These are phyloP conservation scores for Drosophila fungiperda DNA, from an alignment of 2,888 invertebrate species.

Conservation along the genomic window DNA sequence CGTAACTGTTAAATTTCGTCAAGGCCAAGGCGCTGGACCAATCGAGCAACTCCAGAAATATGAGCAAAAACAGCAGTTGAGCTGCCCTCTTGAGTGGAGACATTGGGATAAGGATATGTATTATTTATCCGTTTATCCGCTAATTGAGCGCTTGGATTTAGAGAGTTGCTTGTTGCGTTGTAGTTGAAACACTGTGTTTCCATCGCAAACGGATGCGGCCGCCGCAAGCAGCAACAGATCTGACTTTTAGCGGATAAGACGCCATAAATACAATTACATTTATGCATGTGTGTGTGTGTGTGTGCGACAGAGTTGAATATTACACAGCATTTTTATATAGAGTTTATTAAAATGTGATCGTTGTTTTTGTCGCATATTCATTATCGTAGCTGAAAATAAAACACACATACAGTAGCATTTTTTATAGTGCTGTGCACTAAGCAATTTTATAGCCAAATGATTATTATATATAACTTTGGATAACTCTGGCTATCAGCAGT, in stretches of 20 bases:
- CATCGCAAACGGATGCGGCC: constrained; percentile 58
- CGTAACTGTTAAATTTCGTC: constrained; percentile 76
- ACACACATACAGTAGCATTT: constrained; percentile 22
- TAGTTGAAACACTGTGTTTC: constrained; percentile 58
- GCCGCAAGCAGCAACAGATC: constrained; percentile 40
- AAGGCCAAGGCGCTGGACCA: constrained; percentile 50
- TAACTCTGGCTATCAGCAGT: not conserved
- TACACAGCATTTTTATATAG: constrained; percentile 38
- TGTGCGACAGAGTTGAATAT: constrained; percentile 6
- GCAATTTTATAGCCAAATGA: constrained; percentile 33
- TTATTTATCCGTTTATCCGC: constrained; percentile 18
- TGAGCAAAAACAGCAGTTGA: constrained; percentile 15
- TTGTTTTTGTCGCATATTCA: constrained; percentile 55
- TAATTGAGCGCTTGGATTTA: constrained; percentile 24
- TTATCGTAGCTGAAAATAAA: constrained; percentile 65
- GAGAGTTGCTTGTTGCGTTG: constrained; percentile 41
- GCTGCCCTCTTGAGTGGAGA: constrained; percentile 6
- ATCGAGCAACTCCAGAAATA: constrained; percentile 35
- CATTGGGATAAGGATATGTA: constrained; percentile 11
- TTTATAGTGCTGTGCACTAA: constrained; percentile 16
- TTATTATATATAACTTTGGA: not conserved
- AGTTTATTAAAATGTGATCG: constrained; percentile 49
- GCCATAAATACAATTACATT: constrained; percentile 29
- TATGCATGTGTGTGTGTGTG: not conserved
- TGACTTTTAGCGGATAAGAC: constrained; percentile 66